Evolutionary conservation across 2,113 vertebrate genomes (phyloP).

Genomic region (Anseranas semipalmata): DNA sequence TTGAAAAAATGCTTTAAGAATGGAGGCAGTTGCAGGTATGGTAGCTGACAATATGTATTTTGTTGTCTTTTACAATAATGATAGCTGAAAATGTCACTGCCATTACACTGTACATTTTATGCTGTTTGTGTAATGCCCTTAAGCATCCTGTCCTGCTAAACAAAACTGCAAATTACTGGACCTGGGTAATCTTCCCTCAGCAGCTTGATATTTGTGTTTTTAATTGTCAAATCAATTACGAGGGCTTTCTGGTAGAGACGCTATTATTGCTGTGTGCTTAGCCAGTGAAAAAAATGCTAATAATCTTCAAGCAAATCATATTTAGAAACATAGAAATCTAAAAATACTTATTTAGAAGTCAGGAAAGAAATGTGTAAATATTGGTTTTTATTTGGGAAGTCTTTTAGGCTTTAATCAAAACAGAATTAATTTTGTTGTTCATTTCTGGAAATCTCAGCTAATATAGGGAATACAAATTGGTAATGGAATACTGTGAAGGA

Average conservation of each 20-base stretch:
- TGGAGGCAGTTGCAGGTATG: background rate
- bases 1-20: conserved; percentile 24
- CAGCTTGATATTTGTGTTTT: conserved; percentile 74
- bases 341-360: conserved; percentile 9
- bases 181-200: conserved; percentile 55
- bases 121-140: conserved; percentile 66
- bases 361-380: background rate
- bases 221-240: conserved; percentile 78
- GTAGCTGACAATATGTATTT: conserved; percentile 58
- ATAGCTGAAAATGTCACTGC: conserved; percentile 75
- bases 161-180: conserved; percentile 69
- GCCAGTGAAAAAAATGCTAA: conserved; percentile 12
- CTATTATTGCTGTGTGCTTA: conserved; percentile 30
- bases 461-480: background rate
- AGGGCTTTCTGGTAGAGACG: conserved; percentile 36
- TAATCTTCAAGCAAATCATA: background rate
- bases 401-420: background rate
- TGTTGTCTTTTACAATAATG: conserved; percentile 72
- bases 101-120: conserved; percentile 52
- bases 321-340: background rate
- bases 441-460: conserved; percentile 30
- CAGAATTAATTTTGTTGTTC: conserved; percentile 16
- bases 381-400: background rate
- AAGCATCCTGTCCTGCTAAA: conserved; percentile 68
- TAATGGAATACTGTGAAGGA: background rate